These are phyloP conservation scores for Dinocampus coccinellae DNA, from an alignment of 2,888 invertebrate genomes.

Conservation along the genomic window DNA sequence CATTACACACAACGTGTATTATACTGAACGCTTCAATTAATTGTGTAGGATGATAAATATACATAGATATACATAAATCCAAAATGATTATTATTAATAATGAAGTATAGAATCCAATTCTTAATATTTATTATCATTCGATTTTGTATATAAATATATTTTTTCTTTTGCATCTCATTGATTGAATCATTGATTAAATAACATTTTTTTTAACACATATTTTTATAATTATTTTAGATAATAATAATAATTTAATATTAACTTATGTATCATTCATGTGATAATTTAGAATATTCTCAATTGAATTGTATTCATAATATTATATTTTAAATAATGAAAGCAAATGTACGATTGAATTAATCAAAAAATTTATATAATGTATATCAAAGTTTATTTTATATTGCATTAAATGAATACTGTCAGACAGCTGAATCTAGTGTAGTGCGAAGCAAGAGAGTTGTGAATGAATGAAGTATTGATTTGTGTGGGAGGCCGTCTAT, in stretches of 20 bases:
- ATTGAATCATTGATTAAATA: neutral
- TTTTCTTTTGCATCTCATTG: neutral
- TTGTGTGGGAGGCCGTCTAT: constrained; percentile 54
- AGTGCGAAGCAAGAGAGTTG: constrained; percentile 51
- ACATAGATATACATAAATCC: neutral
- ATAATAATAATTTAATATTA: no score
- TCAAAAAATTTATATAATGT: neutral
- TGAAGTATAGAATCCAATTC: neutral
- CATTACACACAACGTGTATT: constrained; percentile 31
- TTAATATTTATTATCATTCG: neutral
- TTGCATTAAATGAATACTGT: neutral
- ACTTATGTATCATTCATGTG: no score
- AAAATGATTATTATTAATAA: constrained; percentile 18
- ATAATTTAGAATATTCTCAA: no score
- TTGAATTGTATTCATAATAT: no score
- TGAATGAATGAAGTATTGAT: constrained; percentile 67
- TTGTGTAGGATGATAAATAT: constrained; percentile 40
- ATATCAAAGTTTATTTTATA: neutral
- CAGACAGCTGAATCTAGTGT: constrained; percentile 37
- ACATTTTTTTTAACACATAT: no score
- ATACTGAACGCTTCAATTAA: constrained; percentile 41
- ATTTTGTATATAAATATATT: no score
- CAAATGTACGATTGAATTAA: neutral
- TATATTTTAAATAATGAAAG: neutral
- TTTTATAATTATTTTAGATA: no score